Base-by-base conservation (phyloP, 1,140 invertebrate genomes). In the Heterodera schachtii region DNA sequence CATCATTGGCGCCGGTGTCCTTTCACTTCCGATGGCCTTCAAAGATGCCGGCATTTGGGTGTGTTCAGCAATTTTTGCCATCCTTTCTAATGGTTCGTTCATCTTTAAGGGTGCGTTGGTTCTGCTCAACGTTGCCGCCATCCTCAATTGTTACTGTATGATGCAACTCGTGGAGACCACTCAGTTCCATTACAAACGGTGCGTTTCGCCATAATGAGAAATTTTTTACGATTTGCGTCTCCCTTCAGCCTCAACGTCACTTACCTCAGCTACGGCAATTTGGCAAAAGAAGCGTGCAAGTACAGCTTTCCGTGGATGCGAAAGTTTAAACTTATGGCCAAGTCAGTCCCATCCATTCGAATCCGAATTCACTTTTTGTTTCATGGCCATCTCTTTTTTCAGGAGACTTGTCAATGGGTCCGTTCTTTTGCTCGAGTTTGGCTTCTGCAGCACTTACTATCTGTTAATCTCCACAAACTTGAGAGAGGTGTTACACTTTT, bases 401-500 rank as follows among this genome's bases (percentile, higher is more conserved):
- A 49, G 73, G 75, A 73, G 78, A 79, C 7, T 86, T n/a, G 78
- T 74, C 16, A 87, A 85, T 16, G 75, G 60, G 0, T 66, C 70
- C 16, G 84, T 86, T n/a, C 73, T 85, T 41, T 69, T 69, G 13
- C 60, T 88, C n/a, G 86, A 88, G 77, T 70, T 88, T n/a, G 87
- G 87, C 16, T 87, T 88, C 60, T 88, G 87, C 64, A 84, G 83
- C 76, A 84, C 85, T 46, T 89, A 85, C 69, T 89, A 89, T 78
- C 82, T 88, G 46, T 88, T 88, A 64, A 84, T 89, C 13, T 80
- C 83, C 4, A 75, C 81, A 0, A 87, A 84, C 67, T 66, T 84
- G 21, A 76, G 85, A 73, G 87, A 88, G 78, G 86, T 88, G 69
- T 69, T 31, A 31, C 0, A 31, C 31, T 31, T 31, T 31, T 31